Conservation (phyloP, 2,797 vertebrate species). For the Lepus oiostolus region DNA sequence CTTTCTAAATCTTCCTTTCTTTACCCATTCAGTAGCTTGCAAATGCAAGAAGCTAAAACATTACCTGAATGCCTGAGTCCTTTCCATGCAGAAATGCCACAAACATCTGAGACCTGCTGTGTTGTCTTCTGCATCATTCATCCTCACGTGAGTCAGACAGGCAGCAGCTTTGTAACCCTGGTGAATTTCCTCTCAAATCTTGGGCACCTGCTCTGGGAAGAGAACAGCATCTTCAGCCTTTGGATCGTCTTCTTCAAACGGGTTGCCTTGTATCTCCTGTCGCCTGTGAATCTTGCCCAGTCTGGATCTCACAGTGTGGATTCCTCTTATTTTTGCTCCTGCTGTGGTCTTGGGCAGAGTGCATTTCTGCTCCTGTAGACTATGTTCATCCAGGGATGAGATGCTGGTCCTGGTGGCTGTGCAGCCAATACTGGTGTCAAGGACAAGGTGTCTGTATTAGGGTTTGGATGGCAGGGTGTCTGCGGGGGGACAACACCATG, state of each 20-base stretch:
- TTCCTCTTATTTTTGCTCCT: neutral
- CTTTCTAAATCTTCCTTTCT: neutral
- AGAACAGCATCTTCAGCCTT: neutral
- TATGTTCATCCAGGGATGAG: neutral
- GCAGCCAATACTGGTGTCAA: neutral
- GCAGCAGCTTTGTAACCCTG: neutral
- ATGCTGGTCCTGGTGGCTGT: neutral
- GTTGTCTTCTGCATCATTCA: neutral
- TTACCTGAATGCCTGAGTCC: neutral
- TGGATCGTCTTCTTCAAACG: neutral
- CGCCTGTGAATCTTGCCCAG: neutral
- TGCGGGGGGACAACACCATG: rapidly evolving
- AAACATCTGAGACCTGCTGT: neutral
- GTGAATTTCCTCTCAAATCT: neutral
- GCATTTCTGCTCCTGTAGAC: neutral
- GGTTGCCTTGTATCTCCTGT: neutral
- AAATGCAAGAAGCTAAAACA: slow-evolving; percentile 7
- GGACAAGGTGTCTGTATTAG: neutral
- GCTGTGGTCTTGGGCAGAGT: neutral
- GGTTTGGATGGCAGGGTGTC: neutral
- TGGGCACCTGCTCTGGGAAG: neutral
- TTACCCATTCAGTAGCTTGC: slow-evolving; percentile 5
- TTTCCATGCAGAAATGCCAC: neutral
- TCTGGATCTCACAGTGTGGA: neutral
- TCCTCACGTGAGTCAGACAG: neutral